A percentile compares a stretch with the other conserved stretches of the same genome.
These are phyloP conservation scores for Ametastegia equiseti DNA, from an alignment of 2,888 invertebrate species.

Conservation along the genomic window DNA sequence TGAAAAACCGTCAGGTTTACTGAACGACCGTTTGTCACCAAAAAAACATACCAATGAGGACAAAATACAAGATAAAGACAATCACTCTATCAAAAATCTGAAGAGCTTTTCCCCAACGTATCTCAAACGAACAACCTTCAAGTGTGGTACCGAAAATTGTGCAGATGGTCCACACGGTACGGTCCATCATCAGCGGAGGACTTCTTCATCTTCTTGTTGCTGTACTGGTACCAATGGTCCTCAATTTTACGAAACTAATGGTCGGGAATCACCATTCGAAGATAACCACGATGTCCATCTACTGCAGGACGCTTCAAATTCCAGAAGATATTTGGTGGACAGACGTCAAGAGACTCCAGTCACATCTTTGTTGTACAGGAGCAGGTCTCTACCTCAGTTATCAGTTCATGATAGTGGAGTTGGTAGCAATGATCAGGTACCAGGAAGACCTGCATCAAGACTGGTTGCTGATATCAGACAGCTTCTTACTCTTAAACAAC, in stretches of 20 bases:
- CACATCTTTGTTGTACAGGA: slow-evolving; percentile 78
- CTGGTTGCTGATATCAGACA: slow-evolving; percentile 79
- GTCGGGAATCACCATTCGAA: slow-evolving; percentile 26
- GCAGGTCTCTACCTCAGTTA: slow-evolving; percentile 83
- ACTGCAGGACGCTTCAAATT: background rate
- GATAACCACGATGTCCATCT: slow-evolving; percentile 25
- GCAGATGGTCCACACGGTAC: slow-evolving; percentile 21
- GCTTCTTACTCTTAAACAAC: slow-evolving; percentile 84
- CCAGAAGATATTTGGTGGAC: slow-evolving; percentile 49
- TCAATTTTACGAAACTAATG: slow-evolving; percentile 50
- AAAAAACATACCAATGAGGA: background rate
- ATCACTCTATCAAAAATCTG: background rate
- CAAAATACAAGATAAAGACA: background rate
- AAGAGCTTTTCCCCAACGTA: background rate
- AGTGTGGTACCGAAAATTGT: slow-evolving; percentile 20
- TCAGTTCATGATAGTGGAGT: slow-evolving; percentile 80
- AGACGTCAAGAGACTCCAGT: slow-evolving; percentile 53
- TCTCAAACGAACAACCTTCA: background rate
- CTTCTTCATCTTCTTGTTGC: background rate
- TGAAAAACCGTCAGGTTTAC: background rate
- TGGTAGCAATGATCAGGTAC: slow-evolving; percentile 75
- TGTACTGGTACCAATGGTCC: no score
- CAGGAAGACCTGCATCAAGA: slow-evolving; percentile 78
- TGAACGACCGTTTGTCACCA: slow-evolving; percentile 11
- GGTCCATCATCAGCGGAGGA: background rate